Evolutionary conservation across 2,888 invertebrate genomes (phyloP).

Genomic region (Pegoplata infirma): DNA sequence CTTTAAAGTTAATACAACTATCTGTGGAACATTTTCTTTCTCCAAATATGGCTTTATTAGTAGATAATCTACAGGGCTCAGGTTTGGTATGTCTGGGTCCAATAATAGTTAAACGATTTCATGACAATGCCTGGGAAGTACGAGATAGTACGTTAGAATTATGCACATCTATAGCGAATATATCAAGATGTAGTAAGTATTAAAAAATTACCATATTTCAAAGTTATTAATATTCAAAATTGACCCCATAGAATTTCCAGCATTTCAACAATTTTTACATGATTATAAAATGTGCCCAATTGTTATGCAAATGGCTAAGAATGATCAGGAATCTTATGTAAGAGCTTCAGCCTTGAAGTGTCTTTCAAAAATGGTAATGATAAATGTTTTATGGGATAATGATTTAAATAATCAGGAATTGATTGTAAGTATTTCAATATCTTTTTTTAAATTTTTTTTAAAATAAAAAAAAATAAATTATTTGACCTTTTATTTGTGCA

Average conservation of each 20-base stretch:
- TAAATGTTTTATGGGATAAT: slow-evolving; percentile 84
- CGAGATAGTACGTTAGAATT: slow-evolving; percentile 88
- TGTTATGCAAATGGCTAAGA: slow-evolving; percentile 82
- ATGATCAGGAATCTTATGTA: slow-evolving; percentile 87
- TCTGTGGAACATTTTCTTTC: slow-evolving; percentile 87
- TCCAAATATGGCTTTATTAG: slow-evolving; percentile 86
- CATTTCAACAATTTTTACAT: slow-evolving; percentile 85
- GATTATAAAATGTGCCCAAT: slow-evolving; percentile 83
- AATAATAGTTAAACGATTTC: slow-evolving; percentile 84
- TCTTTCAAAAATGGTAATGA: slow-evolving; percentile 83
- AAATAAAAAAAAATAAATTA: background rate
- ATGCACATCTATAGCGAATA: slow-evolving; percentile 83
- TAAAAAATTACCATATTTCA: too few relatives aligned
- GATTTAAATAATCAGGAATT: slow-evolving; percentile 81
- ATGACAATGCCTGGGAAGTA: slow-evolving; percentile 88
- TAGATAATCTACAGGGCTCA: slow-evolving; percentile 83
- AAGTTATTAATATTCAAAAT: too few relatives aligned
- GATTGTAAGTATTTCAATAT: slow-evolving; percentile 81
- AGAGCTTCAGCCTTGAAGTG: slow-evolving; percentile 87
- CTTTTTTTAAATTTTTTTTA: too few relatives aligned
- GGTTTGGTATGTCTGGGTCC: slow-evolving; percentile 83
- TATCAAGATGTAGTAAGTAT: slow-evolving; percentile 84
- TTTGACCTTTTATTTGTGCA: too few relatives aligned
- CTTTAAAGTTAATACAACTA: slow-evolving; percentile 84
- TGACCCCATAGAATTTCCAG: slow-evolving; percentile 87